Evolutionary conservation across 2,888 invertebrate genomes (phyloP).

Genomic region (Dione vanillae): DNA sequence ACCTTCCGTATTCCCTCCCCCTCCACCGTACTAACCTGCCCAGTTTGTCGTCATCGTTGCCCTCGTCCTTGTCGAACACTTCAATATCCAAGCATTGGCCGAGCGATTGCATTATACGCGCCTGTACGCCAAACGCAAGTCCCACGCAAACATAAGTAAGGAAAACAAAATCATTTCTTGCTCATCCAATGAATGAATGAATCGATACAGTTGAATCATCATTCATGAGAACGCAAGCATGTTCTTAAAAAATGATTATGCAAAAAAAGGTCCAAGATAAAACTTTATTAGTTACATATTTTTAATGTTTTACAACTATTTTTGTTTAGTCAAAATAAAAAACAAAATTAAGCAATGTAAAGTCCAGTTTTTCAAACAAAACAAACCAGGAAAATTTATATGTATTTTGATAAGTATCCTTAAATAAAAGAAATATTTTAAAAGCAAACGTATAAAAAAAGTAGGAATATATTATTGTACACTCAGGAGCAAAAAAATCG

Average conservation of each 20-base stretch:
- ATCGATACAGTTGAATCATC: slow-evolving; percentile 29
- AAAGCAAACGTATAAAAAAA: too few relatives aligned
- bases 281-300: background rate
- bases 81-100: slow-evolving; percentile 90
- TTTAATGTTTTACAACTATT: too few relatives aligned
- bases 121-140: slow-evolving; percentile 75
- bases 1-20: slow-evolving; percentile 20
- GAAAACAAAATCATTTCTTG: slow-evolving; percentile 78
- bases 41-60: slow-evolving; percentile 92
- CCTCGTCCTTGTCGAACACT: slow-evolving; percentile 94
- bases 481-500: too few relatives aligned
- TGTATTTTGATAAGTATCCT: too few relatives aligned
- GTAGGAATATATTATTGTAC: too few relatives aligned
- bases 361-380: background rate
- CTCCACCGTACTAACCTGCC: slow-evolving; percentile 88
- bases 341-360: background rate
- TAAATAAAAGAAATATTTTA: too few relatives aligned
- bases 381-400: background rate
- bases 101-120: slow-evolving; percentile 85
- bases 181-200: slow-evolving; percentile 33
- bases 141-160: slow-evolving; percentile 80
- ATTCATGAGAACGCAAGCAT: slow-evolving; percentile 16
- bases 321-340: background rate
- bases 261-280: background rate
- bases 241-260: background rate